Evolutionary conservation across 30 jellyfish, hydroid and myxozoan species (phyloP), one percentile per base, ranked within the genome.

Genomic region (Pelagia noctiluca): DNA sequence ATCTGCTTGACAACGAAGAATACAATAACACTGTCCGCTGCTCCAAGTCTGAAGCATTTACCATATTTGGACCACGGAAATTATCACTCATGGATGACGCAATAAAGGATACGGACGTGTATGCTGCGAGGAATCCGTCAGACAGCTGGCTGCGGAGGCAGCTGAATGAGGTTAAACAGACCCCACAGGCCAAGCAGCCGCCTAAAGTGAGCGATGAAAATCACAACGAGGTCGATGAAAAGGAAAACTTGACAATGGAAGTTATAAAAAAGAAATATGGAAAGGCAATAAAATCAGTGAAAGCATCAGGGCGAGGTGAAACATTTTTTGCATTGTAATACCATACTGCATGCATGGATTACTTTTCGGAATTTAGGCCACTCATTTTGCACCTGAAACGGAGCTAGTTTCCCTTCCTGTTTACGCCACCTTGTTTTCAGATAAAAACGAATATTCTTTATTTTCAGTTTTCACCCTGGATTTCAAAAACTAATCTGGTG

Each of bases 131-230:
- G 35, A 85, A 86, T 75, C 90, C 88, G 22, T 77, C 89, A 25
- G 98, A 92, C 68, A 66, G 90, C 25, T 92, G 98, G 98, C 80
- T 92, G 21, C 63, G 98, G 35, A 70, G 61, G 21, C 98, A 92
- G 7, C 82, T 92, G 77, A 72, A 92, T 67, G 76, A 82, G 2
- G 57, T 66, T 1, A 92, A 86, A 60, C 96, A 68, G 80, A 22
- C 88, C 11, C 30, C 84, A 1, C 75, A 82, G 35, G 24, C 53
- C 5, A 34, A 36, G 46, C 67, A 33, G 46, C 34, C 32, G 0
- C 16, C 13, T 18, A 60, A 35, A 36, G 10, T 2, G 1, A 38
- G 1, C 25, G 16, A 37, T 35, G 52, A 25, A 25, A 57, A 37
- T 22, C 21, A 38, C 2, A 46, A 21, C 48, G 92, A 42, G 13